Evolutionary conservation across 92 coral and sea anemone genomes (phyloP).

Genomic region (Epizoanthus ramosus): DNA sequence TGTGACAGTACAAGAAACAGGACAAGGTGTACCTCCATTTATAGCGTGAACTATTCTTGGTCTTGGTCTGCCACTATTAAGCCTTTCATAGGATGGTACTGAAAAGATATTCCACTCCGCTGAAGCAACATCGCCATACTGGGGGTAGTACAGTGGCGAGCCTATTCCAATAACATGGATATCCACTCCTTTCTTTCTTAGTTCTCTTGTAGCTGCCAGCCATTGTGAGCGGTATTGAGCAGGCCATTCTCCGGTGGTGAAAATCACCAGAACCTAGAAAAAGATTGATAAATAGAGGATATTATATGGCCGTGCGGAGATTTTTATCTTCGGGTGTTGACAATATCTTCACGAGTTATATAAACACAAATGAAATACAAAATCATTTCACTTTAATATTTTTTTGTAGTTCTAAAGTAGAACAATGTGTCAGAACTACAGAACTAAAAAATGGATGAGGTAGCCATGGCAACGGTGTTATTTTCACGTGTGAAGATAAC

Average conservation of each 20-base stretch:
- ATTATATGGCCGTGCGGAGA: no score
- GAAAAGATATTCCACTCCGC: constrained; percentile 60
- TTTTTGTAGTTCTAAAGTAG: no score
- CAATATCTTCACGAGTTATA: no score
- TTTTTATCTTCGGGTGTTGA: no score
- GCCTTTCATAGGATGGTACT: constrained; percentile 49
- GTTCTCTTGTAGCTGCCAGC: constrained; percentile 45
- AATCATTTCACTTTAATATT: no score
- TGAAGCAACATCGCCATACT: constrained; percentile 60
- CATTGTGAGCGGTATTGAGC: constrained; percentile 51
- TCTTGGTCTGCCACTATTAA: constrained; percentile 48
- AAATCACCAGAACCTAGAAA: constrained; percentile 61
- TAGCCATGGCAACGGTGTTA: no score
- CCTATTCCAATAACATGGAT: constrained; percentile 70
- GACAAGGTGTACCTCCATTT: constrained; percentile 54
- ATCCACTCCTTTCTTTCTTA: constrained; percentile 52
- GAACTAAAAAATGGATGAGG: no score
- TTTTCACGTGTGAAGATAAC: no score
- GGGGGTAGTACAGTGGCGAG: constrained; percentile 38
- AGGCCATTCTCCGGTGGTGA: constrained; percentile 77
- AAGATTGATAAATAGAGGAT: no score
- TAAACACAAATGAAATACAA: no score
- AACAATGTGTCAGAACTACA: no score
- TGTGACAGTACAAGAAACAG: no score
- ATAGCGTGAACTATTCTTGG: constrained; percentile 66